A percentile compares a stretch with the other conserved stretches of the same genome.
Evolutionary conservation across 1,140 invertebrate genomes (phyloP).

Genomic region (Drosophila mayri): DNA sequence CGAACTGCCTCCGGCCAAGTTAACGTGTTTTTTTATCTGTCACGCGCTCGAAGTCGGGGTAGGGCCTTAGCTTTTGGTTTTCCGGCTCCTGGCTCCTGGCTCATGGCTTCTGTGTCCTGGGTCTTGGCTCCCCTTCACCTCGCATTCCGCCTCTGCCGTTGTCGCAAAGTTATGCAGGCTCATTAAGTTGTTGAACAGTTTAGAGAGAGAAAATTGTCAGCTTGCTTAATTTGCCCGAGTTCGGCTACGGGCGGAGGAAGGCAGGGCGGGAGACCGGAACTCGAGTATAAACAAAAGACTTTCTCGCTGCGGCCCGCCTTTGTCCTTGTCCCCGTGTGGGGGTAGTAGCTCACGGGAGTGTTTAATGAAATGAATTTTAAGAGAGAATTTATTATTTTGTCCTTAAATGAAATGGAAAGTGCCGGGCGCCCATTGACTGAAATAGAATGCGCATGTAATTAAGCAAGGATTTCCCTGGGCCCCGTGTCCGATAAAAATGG

Average conservation of each 20-base stretch:
- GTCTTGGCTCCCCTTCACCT: neutral
- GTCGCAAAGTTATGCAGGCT: slow-evolving; percentile 82
- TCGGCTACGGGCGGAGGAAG: slow-evolving; percentile 9
- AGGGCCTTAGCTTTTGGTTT: slow-evolving; percentile 44
- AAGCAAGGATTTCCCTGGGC: slow-evolving; percentile 45
- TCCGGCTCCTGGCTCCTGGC: slow-evolving; percentile 16
- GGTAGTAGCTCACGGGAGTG: slow-evolving; percentile 68
- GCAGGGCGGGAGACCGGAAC: slow-evolving; percentile 8
- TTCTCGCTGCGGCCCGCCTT: slow-evolving; percentile 46
- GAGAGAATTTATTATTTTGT: slow-evolving; percentile 74
- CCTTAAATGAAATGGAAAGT: slow-evolving; percentile 78
- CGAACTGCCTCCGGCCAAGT: slow-evolving; percentile 70
- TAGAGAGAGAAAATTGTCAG: slow-evolving; percentile 82
- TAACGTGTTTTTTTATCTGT: slow-evolving; percentile 71
- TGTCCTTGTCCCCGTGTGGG: slow-evolving; percentile 30
- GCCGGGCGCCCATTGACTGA: slow-evolving; percentile 13
- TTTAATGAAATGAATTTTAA: slow-evolving; percentile 83
- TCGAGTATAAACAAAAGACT: slow-evolving; percentile 78
- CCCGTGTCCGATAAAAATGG: slow-evolving; percentile 10
- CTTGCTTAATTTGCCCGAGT: slow-evolving; percentile 76
- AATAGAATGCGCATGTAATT: slow-evolving; percentile 65
- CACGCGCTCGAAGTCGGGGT: slow-evolving; percentile 33
- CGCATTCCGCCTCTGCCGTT: slow-evolving; percentile 30
- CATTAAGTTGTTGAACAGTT: slow-evolving; percentile 84
- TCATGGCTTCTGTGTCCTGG: slow-evolving; percentile 3